These are phyloP conservation scores for Pterocles burchelli DNA, from an alignment of 2,113 vertebrate genomes.

Conservation along the genomic window DNA sequence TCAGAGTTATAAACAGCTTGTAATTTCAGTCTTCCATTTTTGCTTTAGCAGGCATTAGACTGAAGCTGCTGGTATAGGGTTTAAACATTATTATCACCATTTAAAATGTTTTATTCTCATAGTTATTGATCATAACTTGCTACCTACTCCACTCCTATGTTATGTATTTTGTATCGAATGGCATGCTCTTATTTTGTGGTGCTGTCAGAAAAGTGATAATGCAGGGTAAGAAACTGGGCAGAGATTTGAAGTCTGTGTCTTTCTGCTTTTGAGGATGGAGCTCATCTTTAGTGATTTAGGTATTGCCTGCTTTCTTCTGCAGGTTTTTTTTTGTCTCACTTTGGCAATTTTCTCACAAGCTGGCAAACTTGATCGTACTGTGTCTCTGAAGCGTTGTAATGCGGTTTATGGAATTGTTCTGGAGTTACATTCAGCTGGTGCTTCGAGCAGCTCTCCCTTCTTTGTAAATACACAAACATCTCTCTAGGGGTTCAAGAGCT, in stretches of 20 bases:
- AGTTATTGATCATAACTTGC: constrained; percentile 42
- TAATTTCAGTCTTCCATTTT: constrained; percentile 66
- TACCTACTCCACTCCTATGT: neutral
- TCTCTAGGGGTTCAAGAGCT: rapidly evolving
- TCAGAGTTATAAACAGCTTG: constrained; percentile 65
- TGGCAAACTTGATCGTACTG: neutral
- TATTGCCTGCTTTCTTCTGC: neutral
- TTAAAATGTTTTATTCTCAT: constrained; percentile 25
- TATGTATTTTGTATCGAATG: neutral
- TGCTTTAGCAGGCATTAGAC: constrained; percentile 31
- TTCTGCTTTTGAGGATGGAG: neutral
- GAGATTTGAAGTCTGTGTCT: neutral
- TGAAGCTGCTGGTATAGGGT: constrained; percentile 29
- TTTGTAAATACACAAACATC: neutral
- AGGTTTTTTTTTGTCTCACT: neutral
- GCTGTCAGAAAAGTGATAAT: neutral
- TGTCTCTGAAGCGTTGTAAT: neutral
- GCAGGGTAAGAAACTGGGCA: neutral
- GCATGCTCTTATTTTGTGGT: neutral
- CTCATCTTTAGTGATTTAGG: neutral
- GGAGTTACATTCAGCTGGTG: neutral
- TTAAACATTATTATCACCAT: constrained; percentile 62
- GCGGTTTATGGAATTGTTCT: neutral
- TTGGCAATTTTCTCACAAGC: neutral
- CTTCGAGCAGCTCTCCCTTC: neutral